Percentiles rank a stretch among this genome's conserved stretches.
These are phyloP conservation scores for Eubucco bourcierii DNA, from an alignment of 2,113 vertebrate species.

Conservation along the genomic window DNA sequence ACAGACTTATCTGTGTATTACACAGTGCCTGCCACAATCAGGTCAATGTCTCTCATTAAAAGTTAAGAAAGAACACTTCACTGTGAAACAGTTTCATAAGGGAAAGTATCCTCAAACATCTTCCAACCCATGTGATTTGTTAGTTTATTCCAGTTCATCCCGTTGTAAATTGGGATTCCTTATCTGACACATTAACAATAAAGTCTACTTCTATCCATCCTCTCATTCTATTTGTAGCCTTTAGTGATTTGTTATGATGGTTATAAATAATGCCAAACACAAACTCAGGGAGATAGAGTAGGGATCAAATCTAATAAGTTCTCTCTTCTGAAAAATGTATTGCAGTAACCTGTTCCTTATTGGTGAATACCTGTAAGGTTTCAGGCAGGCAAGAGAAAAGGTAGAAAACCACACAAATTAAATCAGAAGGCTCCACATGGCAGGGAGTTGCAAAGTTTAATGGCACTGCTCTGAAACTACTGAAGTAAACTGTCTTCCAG, in stretches of 20 bases:
- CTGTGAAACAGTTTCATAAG: neutral
- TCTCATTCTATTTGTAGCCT: neutral
- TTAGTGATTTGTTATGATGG: neutral
- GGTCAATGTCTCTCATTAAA: neutral
- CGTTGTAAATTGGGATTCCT: neutral
- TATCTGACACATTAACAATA: neutral
- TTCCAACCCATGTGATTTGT: neutral
- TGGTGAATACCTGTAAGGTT: neutral
- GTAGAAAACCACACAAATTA: neutral
- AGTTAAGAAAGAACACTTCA: neutral
- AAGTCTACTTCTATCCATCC: neutral
- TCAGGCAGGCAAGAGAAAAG: neutral
- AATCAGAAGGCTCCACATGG: neutral
- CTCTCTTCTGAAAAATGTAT: neutral
- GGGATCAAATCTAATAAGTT: neutral
- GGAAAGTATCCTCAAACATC: neutral
- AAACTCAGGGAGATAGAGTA: neutral
- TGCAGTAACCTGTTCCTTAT: neutral
- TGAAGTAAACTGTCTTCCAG: fast-evolving
- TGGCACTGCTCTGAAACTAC: neutral
- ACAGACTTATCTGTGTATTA: neutral
- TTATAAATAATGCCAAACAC: neutral
- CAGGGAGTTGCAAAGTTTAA: neutral
- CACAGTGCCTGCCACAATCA: neutral
- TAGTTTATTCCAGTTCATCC: neutral